These are phyloP conservation scores for Circaetus gallicus DNA, from an alignment of 2,113 vertebrate species.

Conservation along the genomic window DNA sequence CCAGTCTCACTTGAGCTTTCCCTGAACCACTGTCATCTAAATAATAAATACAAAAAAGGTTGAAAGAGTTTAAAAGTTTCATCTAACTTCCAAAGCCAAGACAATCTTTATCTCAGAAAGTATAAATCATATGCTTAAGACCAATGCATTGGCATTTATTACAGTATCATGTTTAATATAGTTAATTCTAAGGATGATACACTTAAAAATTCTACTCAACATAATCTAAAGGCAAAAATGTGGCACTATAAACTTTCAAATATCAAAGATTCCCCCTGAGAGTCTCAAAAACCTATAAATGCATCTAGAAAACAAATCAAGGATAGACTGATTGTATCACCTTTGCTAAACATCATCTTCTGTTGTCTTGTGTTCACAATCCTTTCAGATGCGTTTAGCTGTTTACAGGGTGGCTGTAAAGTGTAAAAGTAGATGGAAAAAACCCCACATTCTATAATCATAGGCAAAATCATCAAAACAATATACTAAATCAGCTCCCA, in stretches of 20 bases:
- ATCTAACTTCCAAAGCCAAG: background rate
- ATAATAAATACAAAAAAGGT: background rate
- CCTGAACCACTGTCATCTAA: background rate
- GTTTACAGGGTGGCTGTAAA: background rate
- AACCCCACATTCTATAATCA: background rate
- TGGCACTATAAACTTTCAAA: background rate
- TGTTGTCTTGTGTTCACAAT: background rate
- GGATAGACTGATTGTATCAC: background rate
- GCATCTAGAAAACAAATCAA: constrained; percentile 23
- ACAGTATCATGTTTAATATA: background rate
- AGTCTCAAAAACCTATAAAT: background rate
- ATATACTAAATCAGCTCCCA: background rate
- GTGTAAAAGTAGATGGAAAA: background rate
- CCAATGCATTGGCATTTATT: background rate
- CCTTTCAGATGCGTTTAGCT: background rate
- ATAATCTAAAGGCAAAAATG: background rate
- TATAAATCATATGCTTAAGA: background rate
- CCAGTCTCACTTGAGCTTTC: background rate
- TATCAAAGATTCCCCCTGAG: background rate
- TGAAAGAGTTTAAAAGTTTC: background rate
- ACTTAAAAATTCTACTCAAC: background rate
- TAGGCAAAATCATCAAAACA: constrained; percentile 16
- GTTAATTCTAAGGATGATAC: background rate
- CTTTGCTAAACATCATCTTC: constrained; percentile 12
- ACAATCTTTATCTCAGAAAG: background rate